Evolutionary conservation across 2,113 vertebrate species (phyloP), one percentile per base, ranked within the genome.

Genomic region (Xerus inauris): DNA sequence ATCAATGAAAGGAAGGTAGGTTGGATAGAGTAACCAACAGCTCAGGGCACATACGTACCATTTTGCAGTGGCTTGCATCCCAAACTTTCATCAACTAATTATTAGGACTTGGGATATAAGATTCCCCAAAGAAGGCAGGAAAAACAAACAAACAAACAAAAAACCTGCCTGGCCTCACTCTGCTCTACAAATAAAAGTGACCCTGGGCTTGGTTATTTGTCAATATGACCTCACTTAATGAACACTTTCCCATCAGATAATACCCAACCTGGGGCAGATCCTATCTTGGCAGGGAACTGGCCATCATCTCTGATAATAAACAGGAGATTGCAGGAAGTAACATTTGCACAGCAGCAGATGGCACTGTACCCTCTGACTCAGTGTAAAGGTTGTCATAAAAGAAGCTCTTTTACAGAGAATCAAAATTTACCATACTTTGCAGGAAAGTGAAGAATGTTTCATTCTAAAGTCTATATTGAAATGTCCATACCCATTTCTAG

Each of bases 311-410:
- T 24, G 5, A 69, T 49, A 86, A 82, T 38, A 81, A 76, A 59
- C 8, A 45, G 69, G 32, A 89, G 84, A 91, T 47, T 83, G 38
- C 59, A 64, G 38, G 24, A 94, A 96, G 75, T 67, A 20, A 65
- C 49, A 6, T 69, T 91, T 86, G 76, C 57, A 76, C n/a, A 19
- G 82, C 96, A 97, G 87, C 93, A 97, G 96, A 92, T 93, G 96
- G 95, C 94, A 76, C 80, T 81, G 75, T 97, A 4, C 30, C 32
- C 81, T 59, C 3, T 1, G 1, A 26, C 8, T 76, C 65, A 62
- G 19, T 10, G 6, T 45, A 35, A 80, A 81, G 7, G 13, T 51
- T 94, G 94, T 59, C 32, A 71, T 75, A 22, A 11, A 7, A 80
- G 59, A 95, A 42, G 20, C 9, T 3, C 0, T 91, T 47, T 83